These are phyloP conservation scores for Penaeus indicus DNA, from an alignment of 1,140 invertebrate species.

Conservation along the genomic window DNA sequence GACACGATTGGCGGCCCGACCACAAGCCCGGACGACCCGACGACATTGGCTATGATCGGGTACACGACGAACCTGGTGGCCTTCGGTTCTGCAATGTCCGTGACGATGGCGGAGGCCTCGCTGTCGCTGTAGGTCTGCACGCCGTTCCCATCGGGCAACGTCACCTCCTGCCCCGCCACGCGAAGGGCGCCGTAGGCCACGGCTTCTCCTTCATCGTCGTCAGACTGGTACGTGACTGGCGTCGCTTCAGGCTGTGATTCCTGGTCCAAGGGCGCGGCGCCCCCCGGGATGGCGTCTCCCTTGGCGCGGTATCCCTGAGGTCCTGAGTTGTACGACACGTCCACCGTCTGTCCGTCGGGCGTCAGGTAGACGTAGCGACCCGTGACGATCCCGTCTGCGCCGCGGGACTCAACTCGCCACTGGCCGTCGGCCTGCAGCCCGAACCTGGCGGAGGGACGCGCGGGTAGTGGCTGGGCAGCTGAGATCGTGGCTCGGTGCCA, in stretches of 20 bases:
- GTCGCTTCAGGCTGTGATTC: background rate
- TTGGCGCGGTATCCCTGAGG: constrained; percentile 48
- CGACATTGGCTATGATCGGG: constrained; percentile 1
- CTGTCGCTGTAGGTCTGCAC: constrained; percentile 38
- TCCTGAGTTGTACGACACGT: constrained; percentile 48
- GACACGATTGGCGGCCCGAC: constrained; percentile 30
- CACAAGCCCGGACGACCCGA: background rate
- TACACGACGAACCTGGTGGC: constrained; percentile 23
- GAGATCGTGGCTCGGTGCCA: background rate
- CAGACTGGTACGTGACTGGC: background rate
- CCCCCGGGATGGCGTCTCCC: constrained; percentile 53
- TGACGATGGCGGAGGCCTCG: constrained; percentile 39
- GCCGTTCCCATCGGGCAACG: constrained; percentile 39
- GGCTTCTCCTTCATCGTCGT: background rate
- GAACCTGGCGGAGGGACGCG: constrained; percentile 29
- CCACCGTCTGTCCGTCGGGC: constrained; percentile 49
- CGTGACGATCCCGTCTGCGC: constrained; percentile 48
- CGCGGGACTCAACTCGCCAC: constrained; percentile 53
- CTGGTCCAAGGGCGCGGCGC: constrained; percentile 34
- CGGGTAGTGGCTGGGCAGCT: background rate
- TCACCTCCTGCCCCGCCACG: background rate
- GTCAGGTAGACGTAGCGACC: constrained; percentile 44
- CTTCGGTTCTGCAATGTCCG: constrained; percentile 7
- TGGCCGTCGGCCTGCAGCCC: constrained; percentile 59
- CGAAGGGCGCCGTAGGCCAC: constrained; percentile 37